phyloP scores from a whole-genome alignment of 2,888 invertebrate species.

The Sphaerophoria taeniata region DNA sequence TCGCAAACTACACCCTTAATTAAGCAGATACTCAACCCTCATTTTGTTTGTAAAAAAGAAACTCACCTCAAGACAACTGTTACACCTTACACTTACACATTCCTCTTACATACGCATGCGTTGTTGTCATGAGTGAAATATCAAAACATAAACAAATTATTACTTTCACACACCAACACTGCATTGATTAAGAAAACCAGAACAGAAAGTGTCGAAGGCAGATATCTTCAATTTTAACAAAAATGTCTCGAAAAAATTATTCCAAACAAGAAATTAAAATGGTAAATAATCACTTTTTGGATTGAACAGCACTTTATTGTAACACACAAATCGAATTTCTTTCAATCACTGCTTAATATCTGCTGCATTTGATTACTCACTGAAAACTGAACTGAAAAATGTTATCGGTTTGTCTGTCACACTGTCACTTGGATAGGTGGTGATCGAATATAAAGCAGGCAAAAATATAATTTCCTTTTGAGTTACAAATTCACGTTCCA shows the following conservation, averaged over 20 bases:
- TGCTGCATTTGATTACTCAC: conserved; percentile 24
- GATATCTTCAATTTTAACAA: not conserved
- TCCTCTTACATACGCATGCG: conserved; percentile 22
- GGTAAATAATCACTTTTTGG: conserved; percentile 54
- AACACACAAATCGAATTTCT: conserved; percentile 37
- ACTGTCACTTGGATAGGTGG: not conserved
- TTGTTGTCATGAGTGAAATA: conserved; percentile 65
- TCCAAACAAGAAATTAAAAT: conserved; percentile 50
- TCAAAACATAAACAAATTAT: conserved; percentile 68
- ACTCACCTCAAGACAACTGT: conserved; percentile 50
- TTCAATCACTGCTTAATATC: conserved; percentile 1
- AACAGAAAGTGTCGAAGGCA: not conserved
- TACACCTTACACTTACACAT: no score
- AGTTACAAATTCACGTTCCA: not conserved
- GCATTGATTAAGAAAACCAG: conserved; percentile 56
- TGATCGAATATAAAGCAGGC: not conserved
- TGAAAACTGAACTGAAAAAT: conserved; percentile 8
- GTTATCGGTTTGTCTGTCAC: conserved; percentile 10
- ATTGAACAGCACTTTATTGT: conserved; percentile 27
- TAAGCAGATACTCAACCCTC: conserved; percentile 9
- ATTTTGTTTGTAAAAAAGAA: not conserved
- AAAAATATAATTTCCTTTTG: conserved; percentile 19
- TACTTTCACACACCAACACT: conserved; percentile 32
- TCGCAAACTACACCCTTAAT: not conserved
- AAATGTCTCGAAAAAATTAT: conserved; percentile 57